Conservation (phyloP, 2,113 vertebrate genomes). For the Misgurnus anguillicaudatus region DNA sequence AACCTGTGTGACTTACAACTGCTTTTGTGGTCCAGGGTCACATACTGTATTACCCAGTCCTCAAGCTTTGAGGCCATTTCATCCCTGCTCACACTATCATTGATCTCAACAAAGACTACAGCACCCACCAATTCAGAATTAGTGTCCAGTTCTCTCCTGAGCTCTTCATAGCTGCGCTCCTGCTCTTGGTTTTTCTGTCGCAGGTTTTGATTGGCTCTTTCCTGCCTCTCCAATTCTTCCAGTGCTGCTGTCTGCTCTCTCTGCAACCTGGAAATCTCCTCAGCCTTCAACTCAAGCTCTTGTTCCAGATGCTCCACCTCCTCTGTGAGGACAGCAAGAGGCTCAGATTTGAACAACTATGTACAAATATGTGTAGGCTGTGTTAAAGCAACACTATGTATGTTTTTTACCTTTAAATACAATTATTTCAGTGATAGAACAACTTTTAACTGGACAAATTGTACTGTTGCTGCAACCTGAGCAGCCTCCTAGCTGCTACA, state of each 20-base stretch:
- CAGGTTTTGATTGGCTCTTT: constrained; percentile 73
- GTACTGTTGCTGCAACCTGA: too few relatives aligned
- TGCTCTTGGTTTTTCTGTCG: constrained; percentile 71
- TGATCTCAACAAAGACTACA: constrained; percentile 49
- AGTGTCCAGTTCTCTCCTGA: constrained; percentile 76
- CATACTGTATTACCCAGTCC: too few relatives aligned
- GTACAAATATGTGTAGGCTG: neutral
- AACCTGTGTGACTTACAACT: too few relatives aligned
- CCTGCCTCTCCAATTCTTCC: constrained; percentile 75
- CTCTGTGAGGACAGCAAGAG: constrained; percentile 64
- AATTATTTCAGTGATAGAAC: too few relatives aligned
- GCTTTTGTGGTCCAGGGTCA: too few relatives aligned
- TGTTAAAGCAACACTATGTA: too few relatives aligned
- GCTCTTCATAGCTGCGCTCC: constrained; percentile 68
- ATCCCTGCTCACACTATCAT: constrained; percentile 48
- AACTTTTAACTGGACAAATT: too few relatives aligned
- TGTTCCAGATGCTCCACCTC: constrained; percentile 82
- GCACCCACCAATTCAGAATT: constrained; percentile 81
- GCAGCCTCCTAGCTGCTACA: too few relatives aligned
- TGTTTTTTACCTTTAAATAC: too few relatives aligned
- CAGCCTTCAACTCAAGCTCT: constrained; percentile 72
- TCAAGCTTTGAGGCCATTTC: neutral
- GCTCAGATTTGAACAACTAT: neutral
- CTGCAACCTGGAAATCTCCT: constrained; percentile 75
- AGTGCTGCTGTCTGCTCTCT: constrained; percentile 68